Evolutionary conservation across 2,888 invertebrate genomes (phyloP).

Genomic region (Melanargia galathea): DNA sequence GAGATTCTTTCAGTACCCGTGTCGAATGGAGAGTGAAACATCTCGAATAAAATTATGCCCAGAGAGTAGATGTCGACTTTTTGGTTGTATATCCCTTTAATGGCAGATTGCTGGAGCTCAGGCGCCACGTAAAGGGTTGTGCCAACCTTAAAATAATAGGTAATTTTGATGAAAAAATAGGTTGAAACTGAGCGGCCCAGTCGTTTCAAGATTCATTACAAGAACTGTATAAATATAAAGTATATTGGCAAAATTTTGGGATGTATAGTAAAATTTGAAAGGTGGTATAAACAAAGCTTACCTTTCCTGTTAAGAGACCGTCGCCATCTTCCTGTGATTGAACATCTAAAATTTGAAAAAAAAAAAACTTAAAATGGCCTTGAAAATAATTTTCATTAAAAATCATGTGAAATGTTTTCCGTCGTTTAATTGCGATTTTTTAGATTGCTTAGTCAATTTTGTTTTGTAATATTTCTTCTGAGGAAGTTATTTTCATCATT

Average conservation of each 20-base stretch:
- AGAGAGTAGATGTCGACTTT: conserved; percentile 94
- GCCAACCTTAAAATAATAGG: conserved; percentile 85
- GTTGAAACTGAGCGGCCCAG: no score
- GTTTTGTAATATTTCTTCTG: background rate
- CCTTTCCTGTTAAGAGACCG: conserved; percentile 64
- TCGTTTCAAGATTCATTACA: no score
- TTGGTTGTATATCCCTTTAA: conserved; percentile 91
- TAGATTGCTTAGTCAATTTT: no score
- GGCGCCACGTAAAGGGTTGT: conserved; percentile 98
- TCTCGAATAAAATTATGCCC: conserved; percentile 97
- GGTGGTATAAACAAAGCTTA: conserved; percentile 24
- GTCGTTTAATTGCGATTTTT: no score
- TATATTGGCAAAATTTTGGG: background rate
- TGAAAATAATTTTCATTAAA: conserved; percentile 18
- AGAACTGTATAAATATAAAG: no score
- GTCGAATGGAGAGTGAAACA: conserved; percentile 92
- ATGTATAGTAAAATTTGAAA: conserved; percentile 12
- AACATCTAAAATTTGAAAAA: conserved; percentile 54
- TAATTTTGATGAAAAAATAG: no score
- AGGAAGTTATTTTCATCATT: background rate
- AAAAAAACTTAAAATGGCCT: conserved; percentile 30
- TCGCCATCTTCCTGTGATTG: conserved; percentile 66
- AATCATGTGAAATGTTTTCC: no score
- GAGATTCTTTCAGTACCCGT: conserved; percentile 95
- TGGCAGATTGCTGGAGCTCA: conserved; percentile 88